Conservation (phyloP, 2,113 vertebrate genomes). For the Psittacula cyanocephala region DNA sequence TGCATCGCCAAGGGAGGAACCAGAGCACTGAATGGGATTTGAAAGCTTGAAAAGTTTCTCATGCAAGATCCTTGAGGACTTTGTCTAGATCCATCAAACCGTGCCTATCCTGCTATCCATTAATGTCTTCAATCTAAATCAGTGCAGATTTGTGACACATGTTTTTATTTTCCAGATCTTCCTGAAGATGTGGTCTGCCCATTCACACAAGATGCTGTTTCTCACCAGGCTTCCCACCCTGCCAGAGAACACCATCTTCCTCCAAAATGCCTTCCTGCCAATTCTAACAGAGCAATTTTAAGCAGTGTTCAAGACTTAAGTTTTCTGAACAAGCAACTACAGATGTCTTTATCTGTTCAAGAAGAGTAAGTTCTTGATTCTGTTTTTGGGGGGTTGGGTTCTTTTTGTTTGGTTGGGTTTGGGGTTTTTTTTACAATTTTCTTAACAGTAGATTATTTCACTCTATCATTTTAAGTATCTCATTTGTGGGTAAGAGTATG, state of each 20-base stretch:
- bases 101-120: background rate
- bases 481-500: background rate
- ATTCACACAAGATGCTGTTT: background rate
- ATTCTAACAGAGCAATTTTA: background rate
- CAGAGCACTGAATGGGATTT: background rate
- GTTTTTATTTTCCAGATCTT: background rate
- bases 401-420: background rate
- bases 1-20: background rate
- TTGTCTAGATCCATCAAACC: background rate
- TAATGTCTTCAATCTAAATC: background rate
- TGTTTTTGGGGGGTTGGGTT: background rate
- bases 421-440: background rate
- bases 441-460: background rate
- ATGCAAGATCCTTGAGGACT: background rate
- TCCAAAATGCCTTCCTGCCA: background rate
- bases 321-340: background rate
- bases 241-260: background rate
- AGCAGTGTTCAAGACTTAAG: background rate
- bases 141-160: background rate
- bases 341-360: background rate
- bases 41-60: background rate
- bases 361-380: background rate
- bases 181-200: background rate
- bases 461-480: background rate
- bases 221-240: background rate